These are phyloP conservation scores for Pomatostomus ruficeps DNA, from an alignment of 2,113 vertebrate genomes.

Conservation along the genomic window DNA sequence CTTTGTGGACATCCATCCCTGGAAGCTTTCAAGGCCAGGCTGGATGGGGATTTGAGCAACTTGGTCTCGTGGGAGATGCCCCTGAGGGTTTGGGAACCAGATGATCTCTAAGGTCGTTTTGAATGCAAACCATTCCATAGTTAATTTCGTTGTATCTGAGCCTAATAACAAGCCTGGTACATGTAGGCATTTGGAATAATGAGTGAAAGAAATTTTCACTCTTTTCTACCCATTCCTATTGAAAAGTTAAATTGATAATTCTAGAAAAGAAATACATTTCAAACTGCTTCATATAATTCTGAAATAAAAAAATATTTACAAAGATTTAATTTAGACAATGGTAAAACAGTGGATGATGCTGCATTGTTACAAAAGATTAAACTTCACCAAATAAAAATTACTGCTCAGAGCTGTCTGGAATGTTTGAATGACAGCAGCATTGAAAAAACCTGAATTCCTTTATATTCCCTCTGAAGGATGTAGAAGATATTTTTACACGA, in stretches of 20 bases:
- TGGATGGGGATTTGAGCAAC: neutral
- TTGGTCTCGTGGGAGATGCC: accelerated
- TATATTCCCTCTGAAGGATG: neutral
- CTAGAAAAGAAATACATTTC: neutral
- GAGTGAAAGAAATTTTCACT: neutral
- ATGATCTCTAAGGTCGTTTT: neutral
- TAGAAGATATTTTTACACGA: neutral
- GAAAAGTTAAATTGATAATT: neutral
- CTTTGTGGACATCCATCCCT: neutral
- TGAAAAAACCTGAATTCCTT: neutral
- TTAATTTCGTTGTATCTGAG: neutral
- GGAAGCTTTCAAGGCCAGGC: neutral
- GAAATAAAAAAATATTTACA: neutral
- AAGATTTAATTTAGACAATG: neutral
- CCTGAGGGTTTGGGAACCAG: neutral
- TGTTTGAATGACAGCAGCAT: neutral
- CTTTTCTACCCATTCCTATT: neutral
- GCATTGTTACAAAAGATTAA: neutral
- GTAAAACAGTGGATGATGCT: neutral
- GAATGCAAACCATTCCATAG: neutral
- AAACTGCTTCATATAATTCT: neutral
- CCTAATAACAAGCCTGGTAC: neutral
- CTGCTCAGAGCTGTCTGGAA: neutral
- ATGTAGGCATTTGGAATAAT: neutral
- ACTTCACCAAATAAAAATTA: neutral